Base-by-base conservation (phyloP, 1,140 invertebrate genomes). In the roundworm (Caenorhabditis elegans) region DNA sequence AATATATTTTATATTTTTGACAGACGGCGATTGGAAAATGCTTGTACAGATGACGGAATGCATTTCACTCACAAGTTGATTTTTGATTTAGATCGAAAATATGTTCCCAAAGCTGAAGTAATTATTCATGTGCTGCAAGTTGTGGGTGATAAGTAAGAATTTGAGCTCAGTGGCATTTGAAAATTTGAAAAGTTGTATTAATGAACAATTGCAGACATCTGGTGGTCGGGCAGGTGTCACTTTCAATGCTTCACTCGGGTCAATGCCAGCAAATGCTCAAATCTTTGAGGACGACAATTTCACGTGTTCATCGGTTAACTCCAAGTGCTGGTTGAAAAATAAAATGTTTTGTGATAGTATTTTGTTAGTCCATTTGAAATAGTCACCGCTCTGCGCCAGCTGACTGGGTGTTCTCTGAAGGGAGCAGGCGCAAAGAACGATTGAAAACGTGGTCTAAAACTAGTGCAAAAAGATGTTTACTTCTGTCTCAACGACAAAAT, bases 211-310 rank as follows among this genome's bases (percentile, higher is more conserved):
- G 3, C 34, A 70, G 60, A 39, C 19, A 10, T 22, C 34, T 70
- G n/a, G 34, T 70, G 2, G 60, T 70, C n/a, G 60, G 60, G 1
- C 60, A 70, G 34, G 60, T 70, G 60, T 19, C 60, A 70, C 31
- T 70, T 70, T 70, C 60, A 24, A 70, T 70, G 60, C 60, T 39
- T 26, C 60, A 70, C 34, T 70, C 60, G 17, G 60, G n/a, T 39
- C 60, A 70, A 39, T n/a, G 60, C 60, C 17, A 70, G 39, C 17
- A 36, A 22, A 70, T 70, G 60, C 60, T 70, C 34, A 70, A 70
- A 8, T 3, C 34, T 39, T n/a, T 70, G n/a, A 11, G 60, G 19
- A 70, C 34, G 2, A 36, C 60, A 70, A 39, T 70, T 24, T 70
- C 60, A 31, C 60, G 60, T 22, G 34, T 70, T 39, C 60, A 70